A percentile compares a stretch with the other conserved stretches of the same genome.
These are phyloP conservation scores for Myxocyprinus asiaticus DNA, from an alignment of 2,113 vertebrate species.

Conservation along the genomic window DNA sequence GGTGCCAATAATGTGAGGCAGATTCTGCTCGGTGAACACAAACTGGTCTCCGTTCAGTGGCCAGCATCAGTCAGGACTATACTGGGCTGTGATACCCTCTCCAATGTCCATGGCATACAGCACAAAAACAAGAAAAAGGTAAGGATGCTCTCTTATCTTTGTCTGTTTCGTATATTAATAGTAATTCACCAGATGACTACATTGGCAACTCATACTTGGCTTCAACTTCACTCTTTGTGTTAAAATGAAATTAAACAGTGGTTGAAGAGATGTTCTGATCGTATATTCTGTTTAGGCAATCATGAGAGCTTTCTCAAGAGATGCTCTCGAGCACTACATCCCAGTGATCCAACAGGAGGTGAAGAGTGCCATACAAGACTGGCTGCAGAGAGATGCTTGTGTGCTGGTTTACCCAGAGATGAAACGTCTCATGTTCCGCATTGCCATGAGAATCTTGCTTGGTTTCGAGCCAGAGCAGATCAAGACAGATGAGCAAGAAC, in stretches of 20 bases:
- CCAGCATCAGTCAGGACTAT: slow-evolving; percentile 94
- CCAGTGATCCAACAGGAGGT: slow-evolving; percentile 92
- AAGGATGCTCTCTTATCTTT: slow-evolving; percentile 18
- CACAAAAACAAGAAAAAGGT: slow-evolving; percentile 95
- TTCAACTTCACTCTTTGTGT: too few species aligned
- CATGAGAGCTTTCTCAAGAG: slow-evolving; percentile 89
- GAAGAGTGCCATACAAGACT: slow-evolving; percentile 73
- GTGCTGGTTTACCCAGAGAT: slow-evolving; percentile 93
- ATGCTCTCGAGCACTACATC: slow-evolving; percentile 91
- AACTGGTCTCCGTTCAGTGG: slow-evolving; percentile 91
- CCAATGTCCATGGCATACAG: slow-evolving; percentile 85
- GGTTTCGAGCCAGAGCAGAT: slow-evolving; percentile 85
- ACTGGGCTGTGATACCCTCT: slow-evolving; percentile 91
- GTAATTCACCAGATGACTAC: too few species aligned
- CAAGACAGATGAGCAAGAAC: slow-evolving; percentile 79
- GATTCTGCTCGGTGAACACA: slow-evolving; percentile 90
- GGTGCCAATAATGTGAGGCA: slow-evolving; percentile 92
- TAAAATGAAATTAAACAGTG: not conserved
- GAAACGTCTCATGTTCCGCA: slow-evolving; percentile 97
- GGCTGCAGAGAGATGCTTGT: slow-evolving; percentile 79
- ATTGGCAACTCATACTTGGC: too few species aligned
- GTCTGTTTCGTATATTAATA: too few species aligned
- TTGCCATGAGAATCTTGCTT: slow-evolving; percentile 93
- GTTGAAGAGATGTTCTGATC: not conserved
- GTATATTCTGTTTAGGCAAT: slow-evolving; percentile 79